Evolutionary conservation across 2,113 vertebrate species (phyloP).

Genomic region (Takifugu flavidus): DNA sequence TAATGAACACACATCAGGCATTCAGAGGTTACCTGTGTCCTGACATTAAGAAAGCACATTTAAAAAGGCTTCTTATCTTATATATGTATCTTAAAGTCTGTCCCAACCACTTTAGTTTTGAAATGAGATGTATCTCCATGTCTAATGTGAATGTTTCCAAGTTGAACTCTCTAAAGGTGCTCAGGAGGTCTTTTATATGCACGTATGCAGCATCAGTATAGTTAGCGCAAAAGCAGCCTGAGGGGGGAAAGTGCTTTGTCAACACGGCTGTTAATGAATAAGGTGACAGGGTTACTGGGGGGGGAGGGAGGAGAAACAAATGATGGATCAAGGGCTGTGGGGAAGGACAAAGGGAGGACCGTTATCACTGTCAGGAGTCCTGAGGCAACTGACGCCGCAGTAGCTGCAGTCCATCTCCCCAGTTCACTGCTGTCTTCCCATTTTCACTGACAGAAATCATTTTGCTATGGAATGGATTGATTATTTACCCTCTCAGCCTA

Average conservation of each 20-base stretch:
- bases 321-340: slow-evolving; percentile 42
- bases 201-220: slow-evolving; percentile 37
- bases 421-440: slow-evolving; percentile 7
- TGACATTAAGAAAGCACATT: too few species aligned
- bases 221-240: slow-evolving; percentile 38
- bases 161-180: slow-evolving; percentile 17
- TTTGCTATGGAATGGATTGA: slow-evolving; percentile 25
- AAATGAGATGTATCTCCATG: not conserved
- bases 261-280: slow-evolving; percentile 45
- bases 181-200: slow-evolving; percentile 14
- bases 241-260: slow-evolving; percentile 57
- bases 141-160: slow-evolving; percentile 17
- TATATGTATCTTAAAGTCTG: too few species aligned
- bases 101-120: not conserved
- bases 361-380: slow-evolving; percentile 23
- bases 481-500: slow-evolving; percentile 32
- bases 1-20: too few species aligned
- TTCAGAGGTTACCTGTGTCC: too few species aligned
- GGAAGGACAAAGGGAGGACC: slow-evolving; percentile 44
- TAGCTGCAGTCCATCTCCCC: slow-evolving; percentile 30
- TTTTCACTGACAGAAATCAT: slow-evolving; percentile 43
- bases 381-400: slow-evolving; percentile 50
- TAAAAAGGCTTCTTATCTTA: too few species aligned
- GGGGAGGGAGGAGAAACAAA: slow-evolving; percentile 6
- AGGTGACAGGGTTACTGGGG: slow-evolving; percentile 54